Evolutionary conservation across 2,888 invertebrate species (phyloP).

Genomic region (Gari tellinella): DNA sequence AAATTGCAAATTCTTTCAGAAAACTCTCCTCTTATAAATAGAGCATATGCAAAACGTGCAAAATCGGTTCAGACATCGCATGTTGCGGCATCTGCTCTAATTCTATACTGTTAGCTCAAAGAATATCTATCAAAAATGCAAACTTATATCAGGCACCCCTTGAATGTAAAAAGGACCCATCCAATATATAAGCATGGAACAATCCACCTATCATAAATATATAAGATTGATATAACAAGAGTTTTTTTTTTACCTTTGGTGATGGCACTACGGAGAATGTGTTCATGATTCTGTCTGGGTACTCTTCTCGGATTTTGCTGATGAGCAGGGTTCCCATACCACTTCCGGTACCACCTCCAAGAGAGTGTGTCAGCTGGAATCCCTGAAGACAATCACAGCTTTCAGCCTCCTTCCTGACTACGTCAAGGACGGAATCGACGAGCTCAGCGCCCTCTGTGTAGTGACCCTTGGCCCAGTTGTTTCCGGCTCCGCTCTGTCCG

Average conservation of each 20-base stretch:
- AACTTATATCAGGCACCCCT: no score
- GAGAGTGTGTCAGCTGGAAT: constrained; percentile 86
- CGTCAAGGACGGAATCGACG: constrained; percentile 81
- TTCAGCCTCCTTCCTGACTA: constrained; percentile 80
- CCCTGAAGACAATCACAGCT: constrained; percentile 82
- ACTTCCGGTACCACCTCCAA: constrained; percentile 95
- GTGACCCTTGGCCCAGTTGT: constrained; percentile 93
- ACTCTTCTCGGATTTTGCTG: constrained; percentile 95
- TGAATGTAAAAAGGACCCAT: no score
- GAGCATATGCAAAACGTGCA: no score
- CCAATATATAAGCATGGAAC: no score
- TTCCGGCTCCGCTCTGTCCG: constrained; percentile 88
- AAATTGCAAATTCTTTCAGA: no score
- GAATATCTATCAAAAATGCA: no score
- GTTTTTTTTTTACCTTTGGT: constrained; percentile 87
- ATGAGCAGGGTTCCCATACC: constrained; percentile 96
- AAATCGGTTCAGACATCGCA: no score
- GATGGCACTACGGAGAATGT: constrained; percentile 96
- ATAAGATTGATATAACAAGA: no score
- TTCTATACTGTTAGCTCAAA: no score
- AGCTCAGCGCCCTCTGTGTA: constrained; percentile 93
- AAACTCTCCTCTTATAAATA: no score
- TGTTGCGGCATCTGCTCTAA: no score
- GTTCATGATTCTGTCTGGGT: constrained; percentile 89
- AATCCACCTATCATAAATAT: no score